These are phyloP conservation scores for Zoroaster sp. DNA, from an alignment of 53 echinoderm and acorn worm genomes.

Conservation along the genomic window DNA sequence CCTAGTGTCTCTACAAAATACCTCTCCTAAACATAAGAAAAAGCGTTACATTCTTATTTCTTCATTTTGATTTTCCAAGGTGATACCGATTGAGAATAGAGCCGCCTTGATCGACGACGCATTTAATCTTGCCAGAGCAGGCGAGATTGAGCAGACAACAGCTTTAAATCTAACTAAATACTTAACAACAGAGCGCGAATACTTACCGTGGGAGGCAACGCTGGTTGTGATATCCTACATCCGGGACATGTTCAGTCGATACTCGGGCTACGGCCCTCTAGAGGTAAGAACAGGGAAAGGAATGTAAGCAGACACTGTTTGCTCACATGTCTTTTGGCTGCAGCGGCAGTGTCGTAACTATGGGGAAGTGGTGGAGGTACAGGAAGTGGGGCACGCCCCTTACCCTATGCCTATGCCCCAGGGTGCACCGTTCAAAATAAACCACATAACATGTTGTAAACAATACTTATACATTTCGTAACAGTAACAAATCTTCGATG, in stretches of 20 bases:
- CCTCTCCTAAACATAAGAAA: too few species aligned
- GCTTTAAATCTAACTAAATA: constrained; percentile 81
- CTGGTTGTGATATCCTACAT: constrained; percentile 72
- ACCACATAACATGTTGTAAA: too few species aligned
- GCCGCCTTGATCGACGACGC: constrained; percentile 86
- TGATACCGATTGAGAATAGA: constrained; percentile 66
- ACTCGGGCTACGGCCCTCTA: constrained; percentile 77
- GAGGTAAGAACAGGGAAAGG: constrained; percentile 77
- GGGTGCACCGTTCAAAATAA: too few species aligned
- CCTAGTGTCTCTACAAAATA: too few species aligned
- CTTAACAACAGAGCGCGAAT: constrained; percentile 73
- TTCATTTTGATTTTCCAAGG: constrained; percentile 25
- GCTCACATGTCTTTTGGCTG: too few species aligned
- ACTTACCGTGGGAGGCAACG: constrained; percentile 77
- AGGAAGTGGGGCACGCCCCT: too few species aligned
- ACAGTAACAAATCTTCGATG: too few species aligned
- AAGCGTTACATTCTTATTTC: not conserved
- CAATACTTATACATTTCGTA: too few species aligned
- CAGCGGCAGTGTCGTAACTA: too few species aligned
- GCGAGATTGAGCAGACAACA: constrained; percentile 63
- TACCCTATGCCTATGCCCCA: too few species aligned
- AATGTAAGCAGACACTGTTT: too few species aligned
- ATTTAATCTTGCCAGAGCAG: constrained; percentile 74
- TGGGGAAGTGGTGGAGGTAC: too few species aligned
- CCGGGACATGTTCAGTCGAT: constrained; percentile 85